Evolutionary conservation across 2,797 vertebrate species (phyloP).

Genomic region (Chromobotia macracanthus): DNA sequence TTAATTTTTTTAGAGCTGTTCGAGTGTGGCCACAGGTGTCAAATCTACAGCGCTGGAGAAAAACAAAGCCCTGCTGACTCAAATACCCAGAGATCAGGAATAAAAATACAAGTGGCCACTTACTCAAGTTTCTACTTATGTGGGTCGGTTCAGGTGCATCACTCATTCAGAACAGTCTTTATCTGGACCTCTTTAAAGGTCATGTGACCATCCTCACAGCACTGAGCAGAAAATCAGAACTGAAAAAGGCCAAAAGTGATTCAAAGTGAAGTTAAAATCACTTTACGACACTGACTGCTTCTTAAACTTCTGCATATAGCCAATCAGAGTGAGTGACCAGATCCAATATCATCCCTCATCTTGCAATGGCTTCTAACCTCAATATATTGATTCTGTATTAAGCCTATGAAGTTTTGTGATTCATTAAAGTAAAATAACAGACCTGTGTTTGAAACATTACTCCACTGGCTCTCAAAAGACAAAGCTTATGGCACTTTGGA

Average conservation of each 20-base stretch:
- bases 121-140: not conserved
- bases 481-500: conserved; percentile 18
- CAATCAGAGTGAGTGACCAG: not conserved
- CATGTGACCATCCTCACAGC: not conserved
- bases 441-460: not conserved
- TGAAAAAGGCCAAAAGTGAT: not conserved
- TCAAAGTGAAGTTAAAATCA: not conserved
- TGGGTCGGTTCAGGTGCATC: not conserved
- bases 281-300: no score
- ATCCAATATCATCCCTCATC: conserved; percentile 6
- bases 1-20: not conserved
- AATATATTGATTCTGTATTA: conserved; percentile 1
- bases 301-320: not conserved
- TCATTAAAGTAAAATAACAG: conserved; percentile 21
- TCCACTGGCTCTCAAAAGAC: conserved; percentile 4
- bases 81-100: not conserved
- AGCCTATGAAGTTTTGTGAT: not conserved
- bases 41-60: not conserved
- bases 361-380: not conserved
- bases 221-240: not conserved
- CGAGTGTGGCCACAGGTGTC: not conserved
- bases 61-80: not conserved
- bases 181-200: not conserved
- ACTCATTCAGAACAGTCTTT: not conserved
- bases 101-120: not conserved